A percentile compares a stretch with the other conserved stretches of the same genome.
phyloP scores from a whole-genome alignment of 2,888 invertebrate species.

The Phrixothrix hirtus region DNA sequence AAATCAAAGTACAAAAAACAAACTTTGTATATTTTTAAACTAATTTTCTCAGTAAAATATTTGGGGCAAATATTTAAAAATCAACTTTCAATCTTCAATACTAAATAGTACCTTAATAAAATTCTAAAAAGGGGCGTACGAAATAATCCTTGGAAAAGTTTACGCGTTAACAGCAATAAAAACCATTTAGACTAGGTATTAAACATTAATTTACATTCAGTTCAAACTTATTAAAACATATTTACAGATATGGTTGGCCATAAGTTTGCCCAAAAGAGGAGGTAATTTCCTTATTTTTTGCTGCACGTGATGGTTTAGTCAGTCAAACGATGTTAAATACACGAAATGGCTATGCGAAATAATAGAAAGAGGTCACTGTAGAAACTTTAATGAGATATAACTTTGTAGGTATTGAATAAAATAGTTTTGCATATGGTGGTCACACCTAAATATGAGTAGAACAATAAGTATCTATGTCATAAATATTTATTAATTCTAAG shows the following conservation, averaged over 20 bases:
- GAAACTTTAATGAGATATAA: slow-evolving; percentile 29
- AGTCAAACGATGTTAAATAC: background rate
- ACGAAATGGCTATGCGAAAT: background rate
- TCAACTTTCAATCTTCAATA: background rate
- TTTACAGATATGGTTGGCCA: slow-evolving; percentile 18
- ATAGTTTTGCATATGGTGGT: slow-evolving; percentile 38
- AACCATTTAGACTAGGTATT: no score
- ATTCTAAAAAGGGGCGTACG: background rate
- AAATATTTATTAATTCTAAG: background rate
- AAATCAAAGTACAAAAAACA: no score
- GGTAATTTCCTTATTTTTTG: slow-evolving; percentile 8
- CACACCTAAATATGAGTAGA: slow-evolving; percentile 39
- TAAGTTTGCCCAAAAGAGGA: slow-evolving; percentile 13
- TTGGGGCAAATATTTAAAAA: slow-evolving; percentile 32
- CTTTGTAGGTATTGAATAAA: slow-evolving; percentile 34
- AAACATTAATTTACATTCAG: slow-evolving; percentile 18
- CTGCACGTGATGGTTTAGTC: slow-evolving; percentile 4
- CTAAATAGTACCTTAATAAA: no score
- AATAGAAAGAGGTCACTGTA: slow-evolving; percentile 29
- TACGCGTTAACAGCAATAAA: no score
- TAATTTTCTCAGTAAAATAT: no score
- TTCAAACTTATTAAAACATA: slow-evolving; percentile 11
- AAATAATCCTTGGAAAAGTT: background rate
- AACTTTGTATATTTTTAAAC: no score
- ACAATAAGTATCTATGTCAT: slow-evolving; percentile 36